Conservation (phyloP, 2,113 vertebrate species). For the Cyprinus carpio region DNA sequence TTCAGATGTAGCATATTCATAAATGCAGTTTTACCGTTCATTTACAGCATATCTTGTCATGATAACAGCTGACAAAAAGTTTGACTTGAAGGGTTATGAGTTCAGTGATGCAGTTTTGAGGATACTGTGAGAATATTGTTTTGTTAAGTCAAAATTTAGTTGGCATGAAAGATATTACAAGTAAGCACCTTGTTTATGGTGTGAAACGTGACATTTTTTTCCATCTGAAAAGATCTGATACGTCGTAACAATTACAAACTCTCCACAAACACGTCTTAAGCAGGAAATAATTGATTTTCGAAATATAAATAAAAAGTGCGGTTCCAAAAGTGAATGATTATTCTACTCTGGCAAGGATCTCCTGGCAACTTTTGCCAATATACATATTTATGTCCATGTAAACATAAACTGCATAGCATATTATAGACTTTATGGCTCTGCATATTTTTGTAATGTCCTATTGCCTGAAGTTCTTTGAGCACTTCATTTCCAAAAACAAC, state of each 20-base stretch:
- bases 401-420: constrained; percentile 38
- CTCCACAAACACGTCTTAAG: constrained; percentile 13
- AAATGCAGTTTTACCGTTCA: background rate
- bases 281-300: constrained; percentile 16
- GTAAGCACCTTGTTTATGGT: background rate
- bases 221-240: background rate
- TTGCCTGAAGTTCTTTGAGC: constrained; percentile 34
- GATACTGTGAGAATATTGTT: background rate
- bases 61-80: background rate
- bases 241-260: background rate
- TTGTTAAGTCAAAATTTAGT: background rate
- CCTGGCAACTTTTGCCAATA: constrained; percentile 31
- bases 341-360: constrained; percentile 37
- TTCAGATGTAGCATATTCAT: background rate
- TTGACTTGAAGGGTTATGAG: background rate
- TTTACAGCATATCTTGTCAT: constrained; percentile 1
- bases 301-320: constrained; percentile 1
- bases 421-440: constrained; percentile 45
- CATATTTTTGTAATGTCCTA: constrained; percentile 41
- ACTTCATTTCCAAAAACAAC: constrained; percentile 39
- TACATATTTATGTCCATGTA: constrained; percentile 33
- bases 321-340: constrained; percentile 19
- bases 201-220: background rate
- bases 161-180: background rate
- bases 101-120: constrained; percentile 20